Evolutionary conservation across 1,140 invertebrate genomes (phyloP).

Genomic region (Magallana ariakensis): DNA sequence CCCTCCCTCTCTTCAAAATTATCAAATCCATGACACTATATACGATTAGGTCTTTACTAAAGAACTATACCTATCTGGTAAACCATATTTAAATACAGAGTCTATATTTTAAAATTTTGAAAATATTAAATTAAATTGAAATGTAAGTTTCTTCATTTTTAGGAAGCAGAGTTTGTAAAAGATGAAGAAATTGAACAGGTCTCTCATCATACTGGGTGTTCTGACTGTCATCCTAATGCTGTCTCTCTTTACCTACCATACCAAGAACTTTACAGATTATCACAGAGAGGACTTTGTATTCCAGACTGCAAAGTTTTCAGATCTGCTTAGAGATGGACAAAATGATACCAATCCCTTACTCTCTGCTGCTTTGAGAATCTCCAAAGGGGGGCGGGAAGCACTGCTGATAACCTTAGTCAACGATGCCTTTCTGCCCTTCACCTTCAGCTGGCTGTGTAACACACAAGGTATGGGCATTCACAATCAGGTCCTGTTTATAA

Average conservation of each 20-base stretch:
- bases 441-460: constrained; percentile 72
- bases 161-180: background rate
- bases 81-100: no score
- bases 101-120: no score
- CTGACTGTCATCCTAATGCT: background rate
- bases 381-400: background rate
- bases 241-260: background rate
- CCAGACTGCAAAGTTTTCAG: background rate
- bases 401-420: constrained; percentile 69
- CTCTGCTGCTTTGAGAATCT: background rate
- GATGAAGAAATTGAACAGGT: background rate
- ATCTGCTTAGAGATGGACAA: background rate
- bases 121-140: no score
- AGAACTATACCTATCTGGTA: no score
- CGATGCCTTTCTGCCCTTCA: constrained; percentile 68
- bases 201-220: background rate
- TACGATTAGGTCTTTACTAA: no score
- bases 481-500: constrained; percentile 66
- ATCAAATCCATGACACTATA: no score
- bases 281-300: background rate
- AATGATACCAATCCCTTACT: background rate
- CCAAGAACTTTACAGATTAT: background rate
- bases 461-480: constrained; percentile 68
- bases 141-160: no score
- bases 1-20: no score